A percentile compares a stretch with the other conserved stretches of the same genome.
These are phyloP conservation scores for Megalops atlanticus DNA, from an alignment of 2,113 vertebrate species.

Conservation along the genomic window DNA sequence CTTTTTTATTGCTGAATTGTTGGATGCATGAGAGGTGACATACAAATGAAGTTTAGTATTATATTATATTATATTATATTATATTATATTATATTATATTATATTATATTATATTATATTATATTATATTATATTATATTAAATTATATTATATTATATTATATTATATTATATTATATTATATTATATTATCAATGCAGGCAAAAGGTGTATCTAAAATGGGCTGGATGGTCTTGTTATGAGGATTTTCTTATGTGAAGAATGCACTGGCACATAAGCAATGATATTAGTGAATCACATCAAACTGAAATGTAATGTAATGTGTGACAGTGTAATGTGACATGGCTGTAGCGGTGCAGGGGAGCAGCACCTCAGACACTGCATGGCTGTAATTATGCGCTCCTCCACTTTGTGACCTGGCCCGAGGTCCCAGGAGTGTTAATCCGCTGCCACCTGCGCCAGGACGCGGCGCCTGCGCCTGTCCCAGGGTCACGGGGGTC, in stretches of 20 bases:
- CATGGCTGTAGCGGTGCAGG: conserved; percentile 22
- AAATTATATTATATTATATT: too few species aligned
- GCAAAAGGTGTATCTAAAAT: too few species aligned
- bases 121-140: too few species aligned
- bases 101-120: too few species aligned
- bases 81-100: too few species aligned
- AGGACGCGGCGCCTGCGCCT: conserved; percentile 58
- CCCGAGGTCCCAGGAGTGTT: conserved; percentile 56
- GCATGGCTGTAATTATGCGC: conserved; percentile 35
- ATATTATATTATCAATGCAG: too few species aligned
- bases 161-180: too few species aligned
- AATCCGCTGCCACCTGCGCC: conserved; percentile 63
- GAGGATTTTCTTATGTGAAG: too few species aligned
- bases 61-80: too few species aligned
- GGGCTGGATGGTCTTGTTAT: too few species aligned
- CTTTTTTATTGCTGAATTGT: background rate
- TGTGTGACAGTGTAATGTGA: background rate
- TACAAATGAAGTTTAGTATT: background rate
- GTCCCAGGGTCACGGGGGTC: conserved; percentile 78
- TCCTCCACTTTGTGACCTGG: conserved; percentile 45
- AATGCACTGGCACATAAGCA: too few species aligned
- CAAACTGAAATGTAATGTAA: background rate
- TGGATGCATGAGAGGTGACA: background rate
- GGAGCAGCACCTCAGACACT: background rate
- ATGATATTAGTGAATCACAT: too few species aligned